Conservation (phyloP, 1,140 invertebrate species). For the Uloborus diversus region DNA sequence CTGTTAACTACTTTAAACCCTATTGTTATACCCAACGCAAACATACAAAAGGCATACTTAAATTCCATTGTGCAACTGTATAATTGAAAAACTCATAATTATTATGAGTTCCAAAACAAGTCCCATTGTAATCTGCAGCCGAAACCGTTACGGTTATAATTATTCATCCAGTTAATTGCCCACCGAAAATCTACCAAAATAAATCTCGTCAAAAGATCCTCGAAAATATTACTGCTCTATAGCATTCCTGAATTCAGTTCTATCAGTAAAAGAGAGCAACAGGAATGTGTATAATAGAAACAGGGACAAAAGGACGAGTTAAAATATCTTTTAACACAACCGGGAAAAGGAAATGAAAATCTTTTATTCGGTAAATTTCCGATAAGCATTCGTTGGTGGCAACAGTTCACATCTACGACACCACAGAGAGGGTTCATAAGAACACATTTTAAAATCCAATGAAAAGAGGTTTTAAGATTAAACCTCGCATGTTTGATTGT, state of each 20-base stretch:
- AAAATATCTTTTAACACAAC: conserved; percentile 26
- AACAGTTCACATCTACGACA: neutral
- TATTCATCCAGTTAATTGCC: too few species aligned
- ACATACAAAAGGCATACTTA: too few species aligned
- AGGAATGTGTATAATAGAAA: neutral
- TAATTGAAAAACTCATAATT: too few species aligned
- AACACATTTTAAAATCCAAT: conserved; percentile 18
- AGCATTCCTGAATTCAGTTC: neutral
- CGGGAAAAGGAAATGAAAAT: conserved; percentile 53
- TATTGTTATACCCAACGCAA: too few species aligned
- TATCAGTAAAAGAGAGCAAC: neutral
- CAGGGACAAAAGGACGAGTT: conserved; percentile 23
- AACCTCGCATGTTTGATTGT: conserved; percentile 17
- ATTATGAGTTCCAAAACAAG: too few species aligned
- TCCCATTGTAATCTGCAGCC: too few species aligned
- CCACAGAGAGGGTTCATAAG: neutral
- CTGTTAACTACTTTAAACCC: too few species aligned
- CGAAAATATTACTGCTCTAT: neutral
- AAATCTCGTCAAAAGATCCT: neutral
- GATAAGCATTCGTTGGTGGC: conserved; percentile 15
- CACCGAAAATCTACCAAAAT: neutral
- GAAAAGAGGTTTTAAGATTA: conserved; percentile 20
- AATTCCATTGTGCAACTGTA: too few species aligned
- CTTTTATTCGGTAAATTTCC: conserved; percentile 49
- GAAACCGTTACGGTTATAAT: too few species aligned